Evolutionary conservation across 2,888 invertebrate genomes (phyloP), one percentile per base, ranked within the genome.

Genomic region (Trichacis sp.): DNA sequence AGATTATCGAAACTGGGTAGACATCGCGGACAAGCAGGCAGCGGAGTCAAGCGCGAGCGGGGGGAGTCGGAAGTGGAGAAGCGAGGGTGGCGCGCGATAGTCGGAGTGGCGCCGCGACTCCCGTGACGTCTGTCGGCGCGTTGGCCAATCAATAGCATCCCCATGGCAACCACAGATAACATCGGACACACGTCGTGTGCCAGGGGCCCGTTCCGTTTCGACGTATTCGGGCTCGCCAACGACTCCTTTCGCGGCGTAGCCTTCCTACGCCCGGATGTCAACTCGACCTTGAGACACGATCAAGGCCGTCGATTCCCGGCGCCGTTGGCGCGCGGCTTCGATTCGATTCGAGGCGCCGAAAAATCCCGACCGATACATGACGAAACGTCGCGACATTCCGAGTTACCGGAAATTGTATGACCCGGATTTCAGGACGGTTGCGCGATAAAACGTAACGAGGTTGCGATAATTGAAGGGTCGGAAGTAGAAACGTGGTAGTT

Each of bases 81-180:
- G 83, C 81, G 81, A 82, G 81, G 84, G 84, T 83, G 85, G 84
- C 83, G 83, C 85, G 84, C 84, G 86, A 86, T 84, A 87, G 85
- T 85, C 87, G 81, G 84, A 87, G 86, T 84, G 85, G 84, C 85
- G 86, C 85, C 84, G 85, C 83, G 83, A 84, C 84, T 84, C 87
- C 87, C 87, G 87, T 87, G 87, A 84, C 83, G 84, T 84, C 84
- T 84, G 83, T 84, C 83, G 84, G 84, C 83, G 83, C 83, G 82
- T 81, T 76, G 82, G 83, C 83, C 83, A 84, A 84, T 84, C 84
- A 84, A 84, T 84, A 84, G 83, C 78, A 83, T 84, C 80, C 81
- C 84, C 83, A 84, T 84, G 83, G 83, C 83, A 84, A 84, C 84
- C 83, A 82, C 84, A 83, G 84, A 84, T 83, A 84, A 83, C 83